Base-by-base conservation (phyloP, 2,113 vertebrate genomes). In the Perccottus glenii region DNA sequence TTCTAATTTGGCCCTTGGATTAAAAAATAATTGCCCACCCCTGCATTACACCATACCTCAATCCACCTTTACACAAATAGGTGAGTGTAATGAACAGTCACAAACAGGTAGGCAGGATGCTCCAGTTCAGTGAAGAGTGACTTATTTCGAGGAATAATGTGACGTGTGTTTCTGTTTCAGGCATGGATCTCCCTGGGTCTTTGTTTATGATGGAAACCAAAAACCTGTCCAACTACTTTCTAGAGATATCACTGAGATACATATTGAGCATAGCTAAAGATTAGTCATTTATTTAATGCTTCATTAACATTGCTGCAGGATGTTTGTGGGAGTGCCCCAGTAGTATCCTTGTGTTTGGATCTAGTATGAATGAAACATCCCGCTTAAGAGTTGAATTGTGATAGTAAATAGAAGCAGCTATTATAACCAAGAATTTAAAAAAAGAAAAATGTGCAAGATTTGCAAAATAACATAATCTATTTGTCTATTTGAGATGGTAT, bases 161-260 rank as follows among this genome's bases (percentile, higher is more conserved):
- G 27, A 36, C 1, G 2, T 27, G 8, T 38, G 3, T n/a, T 38
- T 67, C 11, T 66, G 53, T 77, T 52, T 11, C 33, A 78, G 57
- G 59, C 38, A 7, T 64, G 48, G 45, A 59, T 60, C 42, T 71
- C 60, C 5, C 52, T 55, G 46, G 67, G 53, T 61, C 35, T 72
- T 11, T 58, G 43, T 58, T 46, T 27, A 60, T n/a, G 47, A 9
- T 6, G 63, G 60, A 76, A 89, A 84, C 81, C 60, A 27, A 27
- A 55, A 55, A 55, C 52, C 52, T 74, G 80, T 77, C 58, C 33
- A 5, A 75, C 70, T 9, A 8, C 86, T 73, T 79, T 11, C 44
- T 43, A 38, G n/a, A 42, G 45, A 57, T 75, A 51, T 73, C n/a
- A 70, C 8, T 76, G 52, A 49, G 53, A 73, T 47, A 60, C 70